Evolutionary conservation across 2,797 vertebrate genomes (phyloP).

Genomic region (Thamnophis elegans): DNA sequence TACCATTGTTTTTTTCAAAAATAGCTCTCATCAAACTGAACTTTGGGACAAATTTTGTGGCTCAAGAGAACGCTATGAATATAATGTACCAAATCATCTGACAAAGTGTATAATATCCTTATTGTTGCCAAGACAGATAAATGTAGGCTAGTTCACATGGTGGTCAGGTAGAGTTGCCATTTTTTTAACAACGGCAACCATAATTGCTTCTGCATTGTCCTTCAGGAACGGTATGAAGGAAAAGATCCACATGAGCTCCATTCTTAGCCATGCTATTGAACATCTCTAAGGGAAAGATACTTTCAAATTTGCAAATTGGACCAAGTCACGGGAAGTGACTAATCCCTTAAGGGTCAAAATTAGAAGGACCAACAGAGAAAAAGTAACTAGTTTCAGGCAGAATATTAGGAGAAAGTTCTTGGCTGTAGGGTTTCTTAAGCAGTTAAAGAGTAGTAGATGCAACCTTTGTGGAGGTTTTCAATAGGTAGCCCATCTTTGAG

Average conservation of each 20-base stretch:
- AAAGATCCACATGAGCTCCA: background rate
- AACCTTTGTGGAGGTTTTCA: background rate
- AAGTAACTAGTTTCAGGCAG: background rate
- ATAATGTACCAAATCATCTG: background rate
- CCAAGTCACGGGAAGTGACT: background rate
- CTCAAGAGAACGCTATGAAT: background rate
- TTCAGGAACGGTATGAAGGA: background rate
- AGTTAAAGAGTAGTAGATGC: background rate
- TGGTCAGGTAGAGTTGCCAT: background rate
- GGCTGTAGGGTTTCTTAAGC: background rate
- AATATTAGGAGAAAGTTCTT: background rate
- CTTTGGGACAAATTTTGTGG: background rate
- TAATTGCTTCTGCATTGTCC: background rate
- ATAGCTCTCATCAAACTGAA: background rate
- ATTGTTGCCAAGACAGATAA: background rate
- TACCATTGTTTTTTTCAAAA: background rate
- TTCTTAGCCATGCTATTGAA: background rate
- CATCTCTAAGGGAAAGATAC: background rate
- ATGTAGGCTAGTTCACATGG: background rate
- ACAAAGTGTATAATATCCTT: background rate
- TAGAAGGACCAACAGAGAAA: background rate
- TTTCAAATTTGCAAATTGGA: background rate
- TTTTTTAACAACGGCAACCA: background rate
- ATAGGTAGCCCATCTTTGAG: background rate
- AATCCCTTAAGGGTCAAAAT: background rate